phyloP scores from a whole-genome alignment of 2,888 invertebrate species.

The Platerodrilus igneus region DNA sequence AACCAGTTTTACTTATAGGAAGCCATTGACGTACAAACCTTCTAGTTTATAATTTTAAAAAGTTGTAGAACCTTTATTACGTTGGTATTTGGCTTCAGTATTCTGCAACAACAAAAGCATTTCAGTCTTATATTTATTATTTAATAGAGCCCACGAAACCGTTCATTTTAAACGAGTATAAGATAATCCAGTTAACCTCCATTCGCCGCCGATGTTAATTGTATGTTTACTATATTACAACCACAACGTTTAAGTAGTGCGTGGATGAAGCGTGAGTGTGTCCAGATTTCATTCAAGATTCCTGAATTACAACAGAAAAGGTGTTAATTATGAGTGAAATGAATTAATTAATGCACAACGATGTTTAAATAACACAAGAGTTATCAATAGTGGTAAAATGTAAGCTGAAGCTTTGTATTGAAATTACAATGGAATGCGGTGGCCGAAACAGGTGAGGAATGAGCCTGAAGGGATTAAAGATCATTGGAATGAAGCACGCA shows the following conservation, averaged over 20 bases:
- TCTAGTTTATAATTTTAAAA: no score
- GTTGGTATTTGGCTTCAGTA: no score
- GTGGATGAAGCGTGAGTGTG: slow-evolving; percentile 10
- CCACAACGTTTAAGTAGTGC: slow-evolving; percentile 17
- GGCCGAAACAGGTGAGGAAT: slow-evolving; percentile 26
- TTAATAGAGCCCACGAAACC: no score
- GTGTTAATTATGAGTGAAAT: slow-evolving; percentile 1
- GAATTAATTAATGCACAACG: background rate
- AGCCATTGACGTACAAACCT: no score
- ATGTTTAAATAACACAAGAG: slow-evolving; percentile 1
- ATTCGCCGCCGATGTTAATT: slow-evolving; percentile 12
- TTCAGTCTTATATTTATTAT: no score
- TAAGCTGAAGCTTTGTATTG: slow-evolving; percentile 8
- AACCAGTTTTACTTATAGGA: no score
- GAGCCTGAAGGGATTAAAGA: slow-evolving; percentile 30
- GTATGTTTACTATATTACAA: slow-evolving; percentile 20
- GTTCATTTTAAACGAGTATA: no score
- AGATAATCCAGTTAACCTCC: no score
- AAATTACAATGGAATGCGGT: slow-evolving; percentile 27
- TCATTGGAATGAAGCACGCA: slow-evolving; percentile 28
- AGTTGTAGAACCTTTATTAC: no score
- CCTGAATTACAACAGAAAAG: slow-evolving; percentile 8
- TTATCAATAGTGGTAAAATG: slow-evolving; percentile 1
- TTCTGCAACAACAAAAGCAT: no score
- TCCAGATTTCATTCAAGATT: slow-evolving; percentile 5